phyloP scores from a whole-genome alignment of 2,113 vertebrate species.

The Podocnemis expansa region DNA sequence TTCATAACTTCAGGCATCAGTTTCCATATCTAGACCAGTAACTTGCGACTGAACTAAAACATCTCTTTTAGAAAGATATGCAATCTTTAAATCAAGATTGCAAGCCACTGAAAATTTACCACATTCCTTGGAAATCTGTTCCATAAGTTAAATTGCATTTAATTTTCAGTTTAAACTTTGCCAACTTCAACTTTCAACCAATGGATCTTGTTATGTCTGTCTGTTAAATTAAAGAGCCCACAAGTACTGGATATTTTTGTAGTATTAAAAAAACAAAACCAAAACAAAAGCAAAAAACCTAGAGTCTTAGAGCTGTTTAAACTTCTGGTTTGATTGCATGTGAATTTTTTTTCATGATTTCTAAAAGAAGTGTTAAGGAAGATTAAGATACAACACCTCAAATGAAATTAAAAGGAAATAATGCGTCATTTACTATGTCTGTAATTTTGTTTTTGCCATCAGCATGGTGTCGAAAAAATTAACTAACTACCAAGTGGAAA shows the following conservation, averaged over 20 bases:
- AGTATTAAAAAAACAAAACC: no score
- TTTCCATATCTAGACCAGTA: neutral
- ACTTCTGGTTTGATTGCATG: neutral
- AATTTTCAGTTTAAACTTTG: neutral
- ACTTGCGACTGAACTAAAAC: neutral
- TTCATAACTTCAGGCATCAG: neutral
- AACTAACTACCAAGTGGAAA: conserved; percentile 48
- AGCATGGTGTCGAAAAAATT: conserved; percentile 20
- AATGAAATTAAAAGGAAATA: neutral
- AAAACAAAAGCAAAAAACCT: no score
- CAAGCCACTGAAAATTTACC: neutral
- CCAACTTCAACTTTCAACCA: neutral
- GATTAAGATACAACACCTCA: neutral
- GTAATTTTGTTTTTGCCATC: neutral
- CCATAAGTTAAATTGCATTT: neutral
- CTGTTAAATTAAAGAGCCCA: neutral
- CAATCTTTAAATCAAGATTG: neutral
- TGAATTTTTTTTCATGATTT: neutral
- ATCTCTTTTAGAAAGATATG: neutral
- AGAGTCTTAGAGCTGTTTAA: neutral
- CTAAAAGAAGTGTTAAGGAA: neutral
- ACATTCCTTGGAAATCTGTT: neutral
- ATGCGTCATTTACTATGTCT: neutral
- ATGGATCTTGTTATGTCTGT: neutral
- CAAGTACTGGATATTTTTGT: neutral